Evolutionary conservation across 2,888 invertebrate genomes (phyloP), one percentile per base, ranked within the genome.

Genomic region (Embidobia sp.): DNA sequence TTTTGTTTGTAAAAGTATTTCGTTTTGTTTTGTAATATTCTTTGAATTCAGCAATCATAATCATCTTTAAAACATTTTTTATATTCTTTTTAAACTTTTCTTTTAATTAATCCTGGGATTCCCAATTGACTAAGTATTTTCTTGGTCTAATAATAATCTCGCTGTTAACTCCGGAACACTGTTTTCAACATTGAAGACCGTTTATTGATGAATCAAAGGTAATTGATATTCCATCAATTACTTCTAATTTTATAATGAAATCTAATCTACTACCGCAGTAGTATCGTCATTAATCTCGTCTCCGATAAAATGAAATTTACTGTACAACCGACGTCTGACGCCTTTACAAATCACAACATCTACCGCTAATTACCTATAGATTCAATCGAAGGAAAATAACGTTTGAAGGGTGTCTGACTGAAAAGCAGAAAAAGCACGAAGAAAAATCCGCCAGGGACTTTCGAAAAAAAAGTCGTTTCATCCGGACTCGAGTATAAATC

Each of bases 141-240:
- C n/a, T n/a, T n/a, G n/a, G n/a, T n/a, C n/a, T n/a, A n/a, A n/a
- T n/a, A n/a, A n/a, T 55, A 55, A 37, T 6, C 22, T 8, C 44
- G 51, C 51, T 33, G 37, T 15, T 63, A 46, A 27, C 37, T 49
- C 19, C 16, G 5, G 18, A 27, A n/a, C n/a, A 57, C 13, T 13
- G 5, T 37, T 1, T 13, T 11, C 18, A 11, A 10, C 40, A 1
- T 13, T 22, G 15, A 49, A 29, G 49, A 70, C 15, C 26, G 15
- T 44, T 51, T 51, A 59, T 51, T 55, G 55, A 63, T 55, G 55
- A 72, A 63, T 63, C 72, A 72, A 64, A 29, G 64, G 46, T 72
- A 46, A 72, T 72, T 72, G 63, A 72, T 64, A 72, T 46, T 61
- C 72, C 64, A 72, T 72, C 55, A 72, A 64, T 72, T 72, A 72